These are phyloP conservation scores for Labeo catla DNA, from an alignment of 2,113 vertebrate genomes.

Conservation along the genomic window DNA sequence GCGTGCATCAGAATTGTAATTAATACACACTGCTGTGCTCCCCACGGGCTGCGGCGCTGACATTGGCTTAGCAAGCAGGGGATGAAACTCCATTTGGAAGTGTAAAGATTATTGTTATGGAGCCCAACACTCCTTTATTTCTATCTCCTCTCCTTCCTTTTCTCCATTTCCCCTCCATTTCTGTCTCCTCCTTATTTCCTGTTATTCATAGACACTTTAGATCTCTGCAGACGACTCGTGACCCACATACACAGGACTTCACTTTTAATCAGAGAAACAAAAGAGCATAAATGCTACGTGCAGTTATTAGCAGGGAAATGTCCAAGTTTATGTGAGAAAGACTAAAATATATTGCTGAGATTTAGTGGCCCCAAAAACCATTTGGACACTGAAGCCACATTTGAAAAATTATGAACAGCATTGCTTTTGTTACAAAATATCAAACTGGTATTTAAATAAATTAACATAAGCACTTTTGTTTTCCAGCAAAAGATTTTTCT, in stretches of 20 bases:
- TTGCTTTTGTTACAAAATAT: background rate
- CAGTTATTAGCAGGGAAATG: background rate
- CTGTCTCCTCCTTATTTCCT: conserved; percentile 2
- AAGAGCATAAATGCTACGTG: background rate
- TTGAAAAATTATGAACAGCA: background rate
- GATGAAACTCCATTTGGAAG: conserved; percentile 51
- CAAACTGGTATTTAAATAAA: background rate
- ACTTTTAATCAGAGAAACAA: background rate
- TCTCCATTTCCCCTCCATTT: background rate
- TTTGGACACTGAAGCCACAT: background rate
- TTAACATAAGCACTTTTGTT: background rate
- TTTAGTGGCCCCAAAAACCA: background rate
- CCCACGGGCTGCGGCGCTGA: conserved; percentile 24
- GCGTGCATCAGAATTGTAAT: conserved; percentile 50
- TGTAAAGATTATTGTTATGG: conserved; percentile 53
- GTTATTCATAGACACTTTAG: background rate
- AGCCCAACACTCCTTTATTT: conserved; percentile 21
- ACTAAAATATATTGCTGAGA: background rate
- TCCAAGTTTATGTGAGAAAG: background rate
- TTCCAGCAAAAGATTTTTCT: background rate
- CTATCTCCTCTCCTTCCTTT: conserved; percentile 23
- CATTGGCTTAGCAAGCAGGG: conserved; percentile 23
- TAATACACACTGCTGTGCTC: conserved; percentile 45
- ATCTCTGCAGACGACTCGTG: conserved; percentile 1
- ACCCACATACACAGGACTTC: conserved; percentile 13